Base-by-base conservation (phyloP, 2,113 vertebrate genomes). In the Cricetomys ansorgei region DNA sequence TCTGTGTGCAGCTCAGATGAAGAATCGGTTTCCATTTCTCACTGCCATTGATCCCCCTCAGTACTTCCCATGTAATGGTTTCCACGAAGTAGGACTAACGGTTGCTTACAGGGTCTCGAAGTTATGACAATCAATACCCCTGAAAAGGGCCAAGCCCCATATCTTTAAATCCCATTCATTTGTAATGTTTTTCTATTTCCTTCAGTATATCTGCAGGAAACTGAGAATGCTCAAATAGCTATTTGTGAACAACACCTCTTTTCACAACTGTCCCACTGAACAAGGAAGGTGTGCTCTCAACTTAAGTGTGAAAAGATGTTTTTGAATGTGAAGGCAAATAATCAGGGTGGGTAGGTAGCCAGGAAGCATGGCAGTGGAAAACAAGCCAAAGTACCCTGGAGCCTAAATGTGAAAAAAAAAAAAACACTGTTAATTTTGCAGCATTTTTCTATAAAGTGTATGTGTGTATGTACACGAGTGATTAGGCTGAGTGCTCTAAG, bases 301-400 rank as follows among this genome's bases (percentile, higher is more conserved):
- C 53, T 88, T 67, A 91, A 75, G 83, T 94, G 84, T 94, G 85
- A 95, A 83, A 95, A 94, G 27, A 37, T 75, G 50, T 92, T 96
- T 88, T 86, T 79, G 45, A 92, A 90, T 16, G 40, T 59, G 29
- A 62, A 93, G 11, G 88, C 67, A 92, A 94, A 92, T 96, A 94
- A 92, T 21, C 88, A 19, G 57, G 80, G n/a, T 89, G 11, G 34
- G 72, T 29, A 7, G 11, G 7, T 87, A 84, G 57, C 73, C 94
- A 92, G 93, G 76, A 40, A 59, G 40, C 29, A 37, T 2, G 69
- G 40, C 0, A 50, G 59, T 34, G 72, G 53, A 77, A 94, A 94
- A 89, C 57, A 67, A 94, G 27, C 45, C 81, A 37, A 83, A 76
- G 34, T 53, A 10, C 62, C 45, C 45, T 37, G 10, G 1, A 21